Conservation (phyloP, 2,113 vertebrate genomes). For the Tachysurus fulvidraco region DNA sequence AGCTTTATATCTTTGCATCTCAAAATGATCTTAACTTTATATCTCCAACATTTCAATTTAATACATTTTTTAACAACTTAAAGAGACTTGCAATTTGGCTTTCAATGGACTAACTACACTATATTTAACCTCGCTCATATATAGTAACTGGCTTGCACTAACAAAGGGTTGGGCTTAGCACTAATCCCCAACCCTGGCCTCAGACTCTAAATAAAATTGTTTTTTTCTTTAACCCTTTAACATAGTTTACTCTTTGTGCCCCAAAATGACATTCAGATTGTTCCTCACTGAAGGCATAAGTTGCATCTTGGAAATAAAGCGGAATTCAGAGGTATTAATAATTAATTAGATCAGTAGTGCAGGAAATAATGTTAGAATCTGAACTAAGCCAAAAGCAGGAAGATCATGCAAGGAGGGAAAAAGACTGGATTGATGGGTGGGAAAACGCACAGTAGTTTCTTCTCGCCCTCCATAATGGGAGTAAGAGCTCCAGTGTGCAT, state of each 20-base stretch:
- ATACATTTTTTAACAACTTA: not conserved
- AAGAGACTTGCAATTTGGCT: conserved; percentile 2
- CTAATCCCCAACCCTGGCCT: not conserved
- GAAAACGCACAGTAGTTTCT: conserved; percentile 71
- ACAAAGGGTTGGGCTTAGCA: not conserved
- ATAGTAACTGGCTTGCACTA: not conserved
- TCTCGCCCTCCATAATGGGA: conserved; percentile 63
- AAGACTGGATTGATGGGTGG: not conserved
- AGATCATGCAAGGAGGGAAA: conserved; percentile 42
- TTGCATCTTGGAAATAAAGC: conserved; percentile 16
- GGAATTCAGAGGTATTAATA: conserved; percentile 1
- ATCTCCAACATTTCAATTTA: not conserved
- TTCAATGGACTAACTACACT: conserved; percentile 7
- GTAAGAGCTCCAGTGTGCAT: conserved; percentile 60
- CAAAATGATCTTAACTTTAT: not conserved
- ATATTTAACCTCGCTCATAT: not conserved
- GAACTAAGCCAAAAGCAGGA: conserved; percentile 56
- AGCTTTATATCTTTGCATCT: not conserved
- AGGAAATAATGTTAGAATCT: conserved; percentile 30
- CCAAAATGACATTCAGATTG: not conserved
- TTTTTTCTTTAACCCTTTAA: not conserved
- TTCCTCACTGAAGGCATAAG: not conserved
- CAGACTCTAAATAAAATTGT: not conserved
- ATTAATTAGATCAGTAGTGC: conserved; percentile 27
- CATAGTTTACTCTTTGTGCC: not conserved